These are phyloP conservation scores for Alviniconcha strummeri DNA, from an alignment of 2,888 invertebrate species.

Conservation along the genomic window DNA sequence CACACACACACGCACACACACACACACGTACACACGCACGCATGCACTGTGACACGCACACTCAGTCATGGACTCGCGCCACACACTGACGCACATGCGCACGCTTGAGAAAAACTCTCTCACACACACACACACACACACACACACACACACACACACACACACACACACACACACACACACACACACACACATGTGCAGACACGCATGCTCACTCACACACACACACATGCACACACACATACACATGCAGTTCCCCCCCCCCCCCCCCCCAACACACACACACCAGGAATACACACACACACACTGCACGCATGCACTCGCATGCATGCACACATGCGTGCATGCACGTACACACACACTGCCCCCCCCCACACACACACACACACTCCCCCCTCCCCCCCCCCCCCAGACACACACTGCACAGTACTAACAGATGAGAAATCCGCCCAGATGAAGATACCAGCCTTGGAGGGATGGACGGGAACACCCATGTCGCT, in stretches of 20 bases:
- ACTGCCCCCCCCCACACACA: background rate
- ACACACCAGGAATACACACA: background rate
- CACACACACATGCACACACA: background rate
- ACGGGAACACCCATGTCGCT: slow-evolving; percentile 47
- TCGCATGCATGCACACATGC: background rate
- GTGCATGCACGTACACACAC: slow-evolving; percentile 11
- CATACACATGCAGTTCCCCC: no score
- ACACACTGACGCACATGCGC: background rate
- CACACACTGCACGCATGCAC: background rate
- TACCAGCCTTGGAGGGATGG: slow-evolving; percentile 49
- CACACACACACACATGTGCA: background rate
- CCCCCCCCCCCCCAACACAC: no score
- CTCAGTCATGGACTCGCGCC: background rate
- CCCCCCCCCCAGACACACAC: background rate
- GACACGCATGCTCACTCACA: background rate
- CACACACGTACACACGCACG: background rate
- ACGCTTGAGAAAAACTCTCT: background rate
- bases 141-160: slow-evolving; percentile 3
- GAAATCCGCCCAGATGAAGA: slow-evolving; percentile 61
- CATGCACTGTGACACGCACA: background rate
- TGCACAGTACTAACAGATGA: slow-evolving; percentile 37
- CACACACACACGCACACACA: background rate
- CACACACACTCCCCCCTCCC: background rate
- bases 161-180: background rate
- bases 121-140: slow-evolving; percentile 8